Base-by-base conservation (phyloP, 2,888 invertebrate genomes). In the Thecophora atra region DNA sequence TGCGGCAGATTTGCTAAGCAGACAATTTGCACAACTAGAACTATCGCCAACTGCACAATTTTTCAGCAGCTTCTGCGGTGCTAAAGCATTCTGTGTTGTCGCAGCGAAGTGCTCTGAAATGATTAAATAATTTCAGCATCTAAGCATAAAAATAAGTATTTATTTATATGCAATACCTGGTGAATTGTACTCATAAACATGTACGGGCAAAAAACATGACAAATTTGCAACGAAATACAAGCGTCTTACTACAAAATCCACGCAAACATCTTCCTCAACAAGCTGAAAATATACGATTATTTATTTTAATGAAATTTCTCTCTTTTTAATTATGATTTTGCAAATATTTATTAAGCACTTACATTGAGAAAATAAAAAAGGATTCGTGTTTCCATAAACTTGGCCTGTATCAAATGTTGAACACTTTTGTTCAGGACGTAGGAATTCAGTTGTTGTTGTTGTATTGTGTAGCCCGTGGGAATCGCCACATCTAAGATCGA, bases 181-280 rank as follows among this genome's bases (percentile, higher is more conserved):
- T 66, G 96, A 93, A 85, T 97, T 97, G 85, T 96, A 97, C 87
- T 97, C 97, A 87, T 96, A 97, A 13, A 97, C 92, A 70, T 93
- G 89, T 65, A 96, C 91, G 8, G 95, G 92, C 77, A 97, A 89
- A 85, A 94, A 95, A 66, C 95, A 89, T 1, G 97, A 96, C 93
- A 96, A 94, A 87, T 97, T 97, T 60, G 97, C 97, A 3, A 96
- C 95, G 0, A 97, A 97, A 87, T 90, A 93, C 96, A 96, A 97
- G 76, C 97, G 89, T 86, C 96, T 95, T 69, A 96, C 90, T 1
- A 95, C 94, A 85, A 96, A 94, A 86, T 94, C 93, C 26, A 97
- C 91, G 83, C 97, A 97, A 3, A 93, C 94, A 78, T 90, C 91
- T 84, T 92, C 91, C n/a, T 88, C 86, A 79, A 95, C 94, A 84